Base-by-base conservation (phyloP, 2,888 invertebrate genomes). In the Eupithecia dodoneata region DNA sequence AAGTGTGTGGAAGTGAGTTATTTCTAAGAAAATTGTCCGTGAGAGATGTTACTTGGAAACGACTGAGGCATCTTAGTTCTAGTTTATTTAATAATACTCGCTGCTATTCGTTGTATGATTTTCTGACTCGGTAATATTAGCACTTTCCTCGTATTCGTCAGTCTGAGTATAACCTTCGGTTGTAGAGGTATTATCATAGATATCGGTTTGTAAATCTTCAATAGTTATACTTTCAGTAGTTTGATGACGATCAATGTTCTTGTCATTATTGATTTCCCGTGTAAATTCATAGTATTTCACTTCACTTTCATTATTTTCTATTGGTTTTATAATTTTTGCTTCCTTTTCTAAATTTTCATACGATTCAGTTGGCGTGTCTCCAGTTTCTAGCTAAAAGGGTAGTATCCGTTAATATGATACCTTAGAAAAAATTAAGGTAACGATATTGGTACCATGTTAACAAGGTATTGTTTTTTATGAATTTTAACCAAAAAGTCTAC, bases 141-240 rank as follows among this genome's bases (percentile, higher is more conserved):
- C 18, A 30, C 63, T 63, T 63, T 63, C 63, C 63, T 63, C 63
- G 63, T 63, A 63, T 63, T 30, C 63, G 3, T 63, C 63, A 63
- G 30, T 63, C 30, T 4, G 12, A 18, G 18, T 63, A 30, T 63
- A 63, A 18, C 63, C 63, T 63, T 63, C 63, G 12, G 63, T 63
- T 30, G 63, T 63, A 12, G 30, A 30, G 30, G 12, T 63, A 30
- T 59, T 59, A 18, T 63, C 63, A 63, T 63, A 30, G 18, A 63
- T 30, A 30, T 63, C 63, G 10, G 63, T 63, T 63, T 63, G 63
- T 63, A 12, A 63, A 63, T 63, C 18, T 63, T 12, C 30, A 63
- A 30, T 30, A 63, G n/a, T 63, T 30, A 63, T 30, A 63, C 4
- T 63, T 63, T 63, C 63, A 10, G 63, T 10, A 10, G 18, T 30